Evolutionary conservation across 2,797 vertebrate genomes (phyloP), one percentile per base, ranked within the genome.

Genomic region (Falco columbarius): DNA sequence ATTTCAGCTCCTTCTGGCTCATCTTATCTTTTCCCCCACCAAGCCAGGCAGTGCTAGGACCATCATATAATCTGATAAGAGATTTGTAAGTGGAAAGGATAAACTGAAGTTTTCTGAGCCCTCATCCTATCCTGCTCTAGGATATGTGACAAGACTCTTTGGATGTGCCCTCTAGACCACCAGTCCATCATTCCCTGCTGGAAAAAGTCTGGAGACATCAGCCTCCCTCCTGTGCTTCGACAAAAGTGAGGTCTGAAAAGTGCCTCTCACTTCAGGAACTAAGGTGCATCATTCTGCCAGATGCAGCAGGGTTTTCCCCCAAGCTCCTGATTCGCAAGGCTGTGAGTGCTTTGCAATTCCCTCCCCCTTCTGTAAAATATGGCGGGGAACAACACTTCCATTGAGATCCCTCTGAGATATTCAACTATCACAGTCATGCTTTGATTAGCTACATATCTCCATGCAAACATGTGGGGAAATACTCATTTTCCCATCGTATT

Each of bases 51-150:
- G 18, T 2, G 1, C 17, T 38, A 59, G 56, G 29, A 51, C 14
- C 6, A 3, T n/a, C 20, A 30, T 11, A 38, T 13, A 29, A 82
- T 29, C 22, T 63, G 59, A 17, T 34, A 20, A 61, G 29, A 61
- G 70, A 79, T 26, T 36, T 65, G 1, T 17, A n/a, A 65, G 32
- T 26, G 51, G 56, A 74, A 95, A 89, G 46, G 23, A 56, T 55
- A 76, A 92, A 44, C 0, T 16, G 44, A 58, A 12, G 12, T 18
- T 46, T 96, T 61, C 32, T 12, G 44, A 93, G 56, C 7, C 26
- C 23, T 81, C 1, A 0, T 32, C 46, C 47, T 32, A 63, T 19
- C n/a, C 0, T 0, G 4, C 54, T 40, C 67, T 51, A 66, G n/a
- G 18, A 58, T 42, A 30, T 84, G 27, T 10, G 32, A 55, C 29